Percentiles rank a stretch among this genome's conserved stretches.
These are phyloP conservation scores for Nesoenas mayeri DNA, from an alignment of 2,113 vertebrate genomes.

Conservation along the genomic window DNA sequence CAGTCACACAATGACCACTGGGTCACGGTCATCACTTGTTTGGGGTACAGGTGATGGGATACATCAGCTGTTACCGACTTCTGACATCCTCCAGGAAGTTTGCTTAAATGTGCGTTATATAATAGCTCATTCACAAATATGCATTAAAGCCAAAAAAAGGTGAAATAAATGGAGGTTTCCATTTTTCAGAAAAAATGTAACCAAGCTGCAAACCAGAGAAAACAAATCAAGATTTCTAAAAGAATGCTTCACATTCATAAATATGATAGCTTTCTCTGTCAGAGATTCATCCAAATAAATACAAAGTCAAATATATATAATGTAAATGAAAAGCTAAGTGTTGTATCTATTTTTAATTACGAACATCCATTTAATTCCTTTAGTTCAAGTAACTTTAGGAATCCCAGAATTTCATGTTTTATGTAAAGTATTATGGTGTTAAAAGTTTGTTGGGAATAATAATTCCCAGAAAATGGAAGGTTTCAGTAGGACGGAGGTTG, in stretches of 20 bases:
- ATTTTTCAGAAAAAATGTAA: neutral
- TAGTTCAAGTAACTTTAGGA: neutral
- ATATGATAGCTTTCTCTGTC: neutral
- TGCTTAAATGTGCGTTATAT: neutral
- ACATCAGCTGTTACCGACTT: neutral
- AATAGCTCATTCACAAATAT: neutral
- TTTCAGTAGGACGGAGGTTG: neutral
- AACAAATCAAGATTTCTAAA: neutral
- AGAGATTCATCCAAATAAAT: neutral
- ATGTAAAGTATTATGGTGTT: neutral
- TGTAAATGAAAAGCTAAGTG: neutral
- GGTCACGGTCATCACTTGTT: rapidly evolving
- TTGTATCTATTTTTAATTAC: neutral
- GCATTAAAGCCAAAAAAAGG: neutral
- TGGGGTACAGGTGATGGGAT: neutral
- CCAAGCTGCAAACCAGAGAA: neutral
- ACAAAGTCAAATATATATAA: neutral
- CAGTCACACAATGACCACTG: neutral
- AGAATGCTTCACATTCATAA: neutral
- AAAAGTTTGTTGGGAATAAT: neutral
- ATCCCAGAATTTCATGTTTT: neutral
- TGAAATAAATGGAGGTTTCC: neutral
- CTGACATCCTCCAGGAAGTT: neutral
- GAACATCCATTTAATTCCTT: neutral
- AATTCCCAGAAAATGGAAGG: neutral